These are phyloP conservation scores for Neodiprion pinetum DNA, from an alignment of 1,140 invertebrate species.

Conservation along the genomic window DNA sequence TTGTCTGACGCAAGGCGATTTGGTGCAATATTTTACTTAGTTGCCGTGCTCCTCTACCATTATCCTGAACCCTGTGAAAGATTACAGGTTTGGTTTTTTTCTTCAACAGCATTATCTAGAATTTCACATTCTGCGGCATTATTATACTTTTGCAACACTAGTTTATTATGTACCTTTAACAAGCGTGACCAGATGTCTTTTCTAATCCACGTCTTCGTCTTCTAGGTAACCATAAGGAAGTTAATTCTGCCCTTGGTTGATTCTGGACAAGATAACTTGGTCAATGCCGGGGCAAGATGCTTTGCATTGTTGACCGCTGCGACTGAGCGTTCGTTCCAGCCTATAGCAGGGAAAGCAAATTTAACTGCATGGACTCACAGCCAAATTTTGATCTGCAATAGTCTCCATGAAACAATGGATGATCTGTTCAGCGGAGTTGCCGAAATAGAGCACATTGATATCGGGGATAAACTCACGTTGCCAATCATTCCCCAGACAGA, in stretches of 20 bases:
- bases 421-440: conserved; percentile 40
- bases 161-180: neutral
- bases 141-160: conserved; percentile 11
- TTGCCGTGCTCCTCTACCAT: conserved; percentile 39
- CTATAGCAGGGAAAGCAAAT: conserved; percentile 30
- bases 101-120: too few relatives aligned
- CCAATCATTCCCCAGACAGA: conserved; percentile 40
- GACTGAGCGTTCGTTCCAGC: conserved; percentile 46
- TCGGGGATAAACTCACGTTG: conserved; percentile 39
- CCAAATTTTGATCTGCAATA: conserved; percentile 48
- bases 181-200: neutral
- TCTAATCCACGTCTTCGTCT: conserved; percentile 8
- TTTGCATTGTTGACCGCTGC: conserved; percentile 44
- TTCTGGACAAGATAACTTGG: conserved; percentile 37
- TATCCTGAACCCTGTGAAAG: conserved; percentile 48
- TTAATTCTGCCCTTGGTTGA: conserved; percentile 45
- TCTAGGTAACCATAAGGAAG: conserved; percentile 39
- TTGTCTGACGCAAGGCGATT: conserved; percentile 28
- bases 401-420: conserved; percentile 46
- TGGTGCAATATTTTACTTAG: conserved; percentile 42
- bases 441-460: conserved; percentile 34
- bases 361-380: conserved; percentile 43
- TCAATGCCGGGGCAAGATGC: conserved; percentile 46
- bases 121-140: too few relatives aligned
- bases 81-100: conserved; percentile 35